Evolutionary conservation across 1,140 invertebrate species (phyloP).

Genomic region (Calosoma granatense): DNA sequence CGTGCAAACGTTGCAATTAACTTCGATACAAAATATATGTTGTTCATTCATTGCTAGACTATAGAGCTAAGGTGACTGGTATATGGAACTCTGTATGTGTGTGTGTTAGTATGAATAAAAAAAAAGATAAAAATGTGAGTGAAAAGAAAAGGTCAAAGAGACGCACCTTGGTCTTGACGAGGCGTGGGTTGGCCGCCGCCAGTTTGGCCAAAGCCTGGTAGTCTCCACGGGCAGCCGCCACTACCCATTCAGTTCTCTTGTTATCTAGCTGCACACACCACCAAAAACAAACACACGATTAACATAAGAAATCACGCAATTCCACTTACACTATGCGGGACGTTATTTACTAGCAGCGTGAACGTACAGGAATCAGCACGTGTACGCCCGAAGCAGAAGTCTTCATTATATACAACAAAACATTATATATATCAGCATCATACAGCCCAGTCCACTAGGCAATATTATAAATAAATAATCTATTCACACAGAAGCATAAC

Average conservation of each 20-base stretch:
- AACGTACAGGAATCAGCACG: background rate
- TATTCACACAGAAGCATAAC: too few species aligned
- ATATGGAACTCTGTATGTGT: background rate
- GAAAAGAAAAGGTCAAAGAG: conserved; percentile 6
- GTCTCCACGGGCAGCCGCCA: conserved; percentile 68
- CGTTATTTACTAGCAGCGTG: background rate
- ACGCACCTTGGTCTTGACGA: conserved; percentile 72
- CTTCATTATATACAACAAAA: too few species aligned
- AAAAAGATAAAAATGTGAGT: background rate
- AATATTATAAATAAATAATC: too few species aligned
- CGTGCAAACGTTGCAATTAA: too few species aligned
- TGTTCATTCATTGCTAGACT: too few species aligned
- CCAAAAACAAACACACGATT: conserved; percentile 9
- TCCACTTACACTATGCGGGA: background rate
- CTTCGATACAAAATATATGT: too few species aligned
- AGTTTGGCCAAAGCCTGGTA: conserved; percentile 74
- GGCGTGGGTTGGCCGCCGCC: conserved; percentile 65
- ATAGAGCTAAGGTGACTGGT: too few species aligned
- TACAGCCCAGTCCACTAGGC: too few species aligned
- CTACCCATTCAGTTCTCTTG: conserved; percentile 74
- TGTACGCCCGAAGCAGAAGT: background rate
- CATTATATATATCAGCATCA: too few species aligned
- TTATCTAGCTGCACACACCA: conserved; percentile 39
- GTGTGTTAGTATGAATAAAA: background rate
- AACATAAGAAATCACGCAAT: conserved; percentile 4